These are phyloP conservation scores for Lycaena phlaeas DNA, from an alignment of 2,888 invertebrate genomes.

Conservation along the genomic window DNA sequence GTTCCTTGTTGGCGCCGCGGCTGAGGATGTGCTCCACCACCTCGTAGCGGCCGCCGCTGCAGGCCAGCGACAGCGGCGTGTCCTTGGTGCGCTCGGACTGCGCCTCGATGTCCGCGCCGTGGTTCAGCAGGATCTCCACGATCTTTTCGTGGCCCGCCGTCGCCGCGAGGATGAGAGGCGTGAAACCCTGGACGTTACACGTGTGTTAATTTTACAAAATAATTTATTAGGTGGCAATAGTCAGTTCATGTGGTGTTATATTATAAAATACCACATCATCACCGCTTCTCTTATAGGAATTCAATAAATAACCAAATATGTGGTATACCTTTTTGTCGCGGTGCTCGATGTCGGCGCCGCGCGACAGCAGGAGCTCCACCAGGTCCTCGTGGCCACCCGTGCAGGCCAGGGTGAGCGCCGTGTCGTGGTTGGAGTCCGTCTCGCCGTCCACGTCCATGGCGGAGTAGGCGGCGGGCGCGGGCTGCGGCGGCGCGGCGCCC, in stretches of 20 bases:
- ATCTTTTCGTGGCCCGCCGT: slow-evolving; percentile 89
- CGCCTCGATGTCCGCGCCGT: slow-evolving; percentile 97
- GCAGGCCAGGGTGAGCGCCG: slow-evolving; percentile 96
- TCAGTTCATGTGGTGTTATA: too few relatives aligned
- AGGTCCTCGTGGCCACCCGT: slow-evolving; percentile 97
- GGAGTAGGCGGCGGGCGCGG: slow-evolving; percentile 74
- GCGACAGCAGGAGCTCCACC: slow-evolving; percentile 90
- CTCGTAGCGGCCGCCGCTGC: slow-evolving; percentile 97
- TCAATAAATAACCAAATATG: too few relatives aligned
- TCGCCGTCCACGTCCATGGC: slow-evolving; percentile 96
- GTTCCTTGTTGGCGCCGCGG: slow-evolving; percentile 96
- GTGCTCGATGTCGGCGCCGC: slow-evolving; percentile 98
- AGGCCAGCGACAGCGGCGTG: slow-evolving; percentile 96
- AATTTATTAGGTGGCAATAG: too few relatives aligned
- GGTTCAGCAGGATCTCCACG: slow-evolving; percentile 93
- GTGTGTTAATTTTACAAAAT: too few relatives aligned
- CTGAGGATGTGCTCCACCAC: slow-evolving; percentile 92
- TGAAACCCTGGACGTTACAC: slow-evolving; percentile 90
- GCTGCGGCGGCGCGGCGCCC: slow-evolving; percentile 47
- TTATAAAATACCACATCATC: too few relatives aligned
- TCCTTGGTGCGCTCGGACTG: slow-evolving; percentile 99
- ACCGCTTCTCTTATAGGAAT: too few relatives aligned
- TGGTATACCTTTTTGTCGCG: slow-evolving; percentile 89
- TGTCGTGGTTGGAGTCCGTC: slow-evolving; percentile 99
- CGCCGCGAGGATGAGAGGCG: slow-evolving; percentile 96